A percentile compares a stretch with the other conserved stretches of the same genome.
These are phyloP conservation scores for Paracanthobrama guichenoti DNA, from an alignment of 2,113 vertebrate genomes.

Conservation along the genomic window DNA sequence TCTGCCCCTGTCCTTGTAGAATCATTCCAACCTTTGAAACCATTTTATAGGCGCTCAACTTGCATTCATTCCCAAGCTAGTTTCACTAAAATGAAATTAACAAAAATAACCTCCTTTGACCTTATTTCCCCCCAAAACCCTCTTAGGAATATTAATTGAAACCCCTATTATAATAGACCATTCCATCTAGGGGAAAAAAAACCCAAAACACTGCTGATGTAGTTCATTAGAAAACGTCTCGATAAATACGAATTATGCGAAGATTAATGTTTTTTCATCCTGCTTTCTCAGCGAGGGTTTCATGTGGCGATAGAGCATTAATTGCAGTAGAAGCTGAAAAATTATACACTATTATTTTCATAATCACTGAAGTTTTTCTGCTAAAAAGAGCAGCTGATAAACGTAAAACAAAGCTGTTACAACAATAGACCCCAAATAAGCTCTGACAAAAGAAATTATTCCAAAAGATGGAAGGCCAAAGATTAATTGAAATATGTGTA, in stretches of 20 bases:
- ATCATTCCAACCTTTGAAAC: conserved; percentile 10
- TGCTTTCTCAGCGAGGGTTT: not conserved
- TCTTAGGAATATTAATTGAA: conserved; percentile 30
- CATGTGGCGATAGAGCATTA: conserved; percentile 6
- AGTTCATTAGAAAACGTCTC: conserved; percentile 24
- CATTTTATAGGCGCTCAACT: conserved; percentile 11
- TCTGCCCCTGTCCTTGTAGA: conserved; percentile 16
- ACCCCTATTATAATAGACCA: conserved; percentile 6
- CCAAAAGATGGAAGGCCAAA: conserved; percentile 8
- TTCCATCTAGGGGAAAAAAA: not conserved
- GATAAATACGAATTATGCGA: not conserved
- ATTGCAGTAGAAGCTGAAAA: conserved; percentile 8
- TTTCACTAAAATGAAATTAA: conserved; percentile 21
- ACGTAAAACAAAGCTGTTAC: conserved; percentile 7
- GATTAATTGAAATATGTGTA: not conserved
- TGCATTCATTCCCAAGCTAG: conserved; percentile 21
- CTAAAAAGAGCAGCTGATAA: conserved; percentile 13
- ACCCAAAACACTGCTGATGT: not conserved
- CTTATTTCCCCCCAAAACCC: not conserved
- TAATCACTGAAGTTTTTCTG: conserved; percentile 3
- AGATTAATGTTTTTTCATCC: conserved; percentile 3
- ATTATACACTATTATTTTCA: not conserved
- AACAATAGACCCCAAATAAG: conserved; percentile 2
- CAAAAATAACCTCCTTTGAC: conserved; percentile 27
- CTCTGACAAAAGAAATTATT: conserved; percentile 9